Base-by-base conservation (phyloP, 2,888 invertebrate species). In the Bimastos eiseni region DNA sequence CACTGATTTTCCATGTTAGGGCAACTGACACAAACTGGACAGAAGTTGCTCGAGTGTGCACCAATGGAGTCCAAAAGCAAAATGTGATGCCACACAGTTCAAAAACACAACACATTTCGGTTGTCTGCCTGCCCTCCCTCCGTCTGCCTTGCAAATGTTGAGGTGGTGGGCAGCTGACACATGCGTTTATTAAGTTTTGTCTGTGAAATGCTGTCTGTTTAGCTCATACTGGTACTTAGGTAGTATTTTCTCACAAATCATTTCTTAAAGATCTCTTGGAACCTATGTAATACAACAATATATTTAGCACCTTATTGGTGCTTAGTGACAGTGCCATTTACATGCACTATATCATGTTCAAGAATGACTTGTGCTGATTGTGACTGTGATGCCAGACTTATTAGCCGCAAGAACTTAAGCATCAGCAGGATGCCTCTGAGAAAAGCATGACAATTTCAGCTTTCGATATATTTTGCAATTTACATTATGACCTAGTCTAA, bases 11-110 rank as follows among this genome's bases (percentile, higher is more conserved):
- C 70, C n/a, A 11, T 41, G 90, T 36, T 38, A 90, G 55, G 34
- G 86, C 34, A 86, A 37, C 86, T 86, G 86, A 90, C 90, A 70
- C 49, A 55, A 34, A 37, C 90, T 55, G 37, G 49, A 44, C 90
- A 90, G 90, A 90, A 90, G 70, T 6, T 70, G 70, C 36, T 90
- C 17, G 55, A 90, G 36, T 90, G 90, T 90, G 90, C 55, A 33
- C 90, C 90, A 17, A 24, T 36, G 33, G 90, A 86, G 34, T 34
- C 86, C 86, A 37, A 86, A 21, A 33, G 37, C 34, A 86, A 86
- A 37, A 86, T 86, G 33, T 86, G 86, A 86, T 6, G 6, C 37
- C 37, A 55, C n/a, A 70, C 70, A n/a, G 8, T 70, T 70, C 4
- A 70, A n/a, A n/a, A 70, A 70, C 6, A 41, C 70, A 6, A 49